phyloP scores from a whole-genome alignment of 1,140 invertebrate species.

The Scaptomyza pallida region DNA sequence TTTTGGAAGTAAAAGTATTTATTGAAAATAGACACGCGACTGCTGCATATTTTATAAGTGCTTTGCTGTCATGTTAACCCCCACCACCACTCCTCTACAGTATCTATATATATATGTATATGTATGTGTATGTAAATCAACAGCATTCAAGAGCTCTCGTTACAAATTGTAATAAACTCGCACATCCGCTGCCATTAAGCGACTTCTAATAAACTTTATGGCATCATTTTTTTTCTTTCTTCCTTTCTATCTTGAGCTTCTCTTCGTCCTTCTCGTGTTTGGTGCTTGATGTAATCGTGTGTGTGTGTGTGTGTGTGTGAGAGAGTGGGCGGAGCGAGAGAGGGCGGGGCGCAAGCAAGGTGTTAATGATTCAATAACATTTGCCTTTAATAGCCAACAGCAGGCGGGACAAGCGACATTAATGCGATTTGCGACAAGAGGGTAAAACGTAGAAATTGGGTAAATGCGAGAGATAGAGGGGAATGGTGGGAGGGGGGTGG shows the following conservation, averaged over 20 bases:
- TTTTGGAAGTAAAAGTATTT: slow-evolving; percentile 48
- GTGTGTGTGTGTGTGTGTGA: too few relatives aligned
- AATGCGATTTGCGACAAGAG: slow-evolving; percentile 54
- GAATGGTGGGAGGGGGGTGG: too few relatives aligned
- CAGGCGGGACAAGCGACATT: slow-evolving; percentile 67
- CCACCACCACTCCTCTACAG: neutral
- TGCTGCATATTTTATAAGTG: slow-evolving; percentile 77
- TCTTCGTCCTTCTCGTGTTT: neutral
- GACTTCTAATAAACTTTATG: slow-evolving; percentile 81
- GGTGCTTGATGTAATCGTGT: too few relatives aligned
- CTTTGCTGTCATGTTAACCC: slow-evolving; percentile 12
- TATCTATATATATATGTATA: slow-evolving; percentile 2
- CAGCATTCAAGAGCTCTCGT: slow-evolving; percentile 63
- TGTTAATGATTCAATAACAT: slow-evolving; percentile 83
- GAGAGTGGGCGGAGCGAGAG: neutral
- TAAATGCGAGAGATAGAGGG: too few relatives aligned
- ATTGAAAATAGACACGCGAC: slow-evolving; percentile 78
- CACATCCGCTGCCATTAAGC: slow-evolving; percentile 77
- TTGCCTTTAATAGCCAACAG: slow-evolving; percentile 66
- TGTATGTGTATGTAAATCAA: slow-evolving; percentile 46
- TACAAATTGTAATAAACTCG: slow-evolving; percentile 80
- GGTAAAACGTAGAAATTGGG: neutral
- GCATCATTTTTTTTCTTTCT: slow-evolving; percentile 60
- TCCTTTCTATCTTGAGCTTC: slow-evolving; percentile 10
- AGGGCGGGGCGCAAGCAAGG: slow-evolving; percentile 34